Evolutionary conservation across 2,797 vertebrate genomes (phyloP).

Genomic region (Euthynnus affinis): DNA sequence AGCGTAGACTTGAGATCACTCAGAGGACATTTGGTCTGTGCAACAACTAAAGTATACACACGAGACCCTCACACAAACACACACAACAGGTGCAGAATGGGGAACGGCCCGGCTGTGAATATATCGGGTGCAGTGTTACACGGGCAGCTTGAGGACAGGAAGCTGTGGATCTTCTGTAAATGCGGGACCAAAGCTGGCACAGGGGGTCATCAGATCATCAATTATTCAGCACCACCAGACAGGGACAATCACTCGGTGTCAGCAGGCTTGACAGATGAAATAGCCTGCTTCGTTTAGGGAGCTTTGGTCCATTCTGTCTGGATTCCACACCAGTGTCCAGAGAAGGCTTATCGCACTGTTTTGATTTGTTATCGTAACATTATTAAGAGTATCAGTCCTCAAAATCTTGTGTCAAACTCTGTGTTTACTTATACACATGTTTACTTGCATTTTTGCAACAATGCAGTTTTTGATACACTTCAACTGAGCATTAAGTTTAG

Average conservation of each 20-base stretch:
- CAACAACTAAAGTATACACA: background rate
- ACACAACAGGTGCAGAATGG: conserved; percentile 57
- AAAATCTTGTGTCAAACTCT: background rate
- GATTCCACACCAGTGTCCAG: background rate
- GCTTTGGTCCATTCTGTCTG: conserved; percentile 1
- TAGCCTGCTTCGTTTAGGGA: conserved; percentile 9
- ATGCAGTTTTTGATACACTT: background rate
- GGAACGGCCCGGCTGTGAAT: conserved; percentile 27
- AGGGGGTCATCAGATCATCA: conserved; percentile 64
- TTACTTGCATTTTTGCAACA: background rate
- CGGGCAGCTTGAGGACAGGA: conserved; percentile 60
- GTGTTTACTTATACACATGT: background rate
- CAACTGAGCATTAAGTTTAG: background rate
- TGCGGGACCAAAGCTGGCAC: conserved; percentile 43
- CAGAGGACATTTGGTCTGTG: background rate
- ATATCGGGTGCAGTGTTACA: conserved; percentile 42
- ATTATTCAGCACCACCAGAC: conserved; percentile 79
- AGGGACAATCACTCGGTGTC: conserved; percentile 66
- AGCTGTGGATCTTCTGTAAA: conserved; percentile 62
- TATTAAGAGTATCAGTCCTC: background rate
- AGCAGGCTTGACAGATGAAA: conserved; percentile 51
- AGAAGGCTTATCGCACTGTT: background rate
- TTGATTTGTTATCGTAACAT: background rate
- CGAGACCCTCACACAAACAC: conserved; percentile 10
- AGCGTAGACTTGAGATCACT: background rate